Evolutionary conservation across 2,888 invertebrate genomes (phyloP).

Genomic region (Malachius bipustulatus): DNA sequence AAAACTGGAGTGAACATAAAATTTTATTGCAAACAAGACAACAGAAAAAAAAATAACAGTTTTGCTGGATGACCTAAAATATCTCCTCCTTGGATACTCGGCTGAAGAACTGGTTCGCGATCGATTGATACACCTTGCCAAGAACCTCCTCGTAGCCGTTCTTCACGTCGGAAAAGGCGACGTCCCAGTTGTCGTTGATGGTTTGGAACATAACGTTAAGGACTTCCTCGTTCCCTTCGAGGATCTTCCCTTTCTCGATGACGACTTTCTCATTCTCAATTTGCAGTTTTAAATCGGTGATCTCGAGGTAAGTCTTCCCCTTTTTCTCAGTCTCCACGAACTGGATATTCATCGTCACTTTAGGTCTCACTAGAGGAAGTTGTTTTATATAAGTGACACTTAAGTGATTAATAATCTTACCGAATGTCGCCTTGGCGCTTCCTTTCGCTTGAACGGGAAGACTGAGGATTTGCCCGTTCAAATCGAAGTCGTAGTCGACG

Average conservation of each 20-base stretch:
- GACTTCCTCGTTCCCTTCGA: slow-evolving; percentile 20
- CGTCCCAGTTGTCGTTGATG: slow-evolving; percentile 21
- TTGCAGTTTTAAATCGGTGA: background rate
- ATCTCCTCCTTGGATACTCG: slow-evolving; percentile 7
- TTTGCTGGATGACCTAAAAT: too few relatives aligned
- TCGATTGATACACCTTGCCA: slow-evolving; percentile 8
- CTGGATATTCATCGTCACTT: too few relatives aligned
- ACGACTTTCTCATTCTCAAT: background rate
- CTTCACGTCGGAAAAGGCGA: slow-evolving; percentile 18
- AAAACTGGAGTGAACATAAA: too few relatives aligned
- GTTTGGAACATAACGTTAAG: slow-evolving; percentile 17
- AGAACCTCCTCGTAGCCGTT: slow-evolving; percentile 16
- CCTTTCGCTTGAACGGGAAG: background rate
- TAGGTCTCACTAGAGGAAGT: too few relatives aligned
- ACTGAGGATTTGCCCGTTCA: background rate
- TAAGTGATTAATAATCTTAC: too few relatives aligned
- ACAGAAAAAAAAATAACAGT: too few relatives aligned
- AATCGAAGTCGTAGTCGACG: background rate
- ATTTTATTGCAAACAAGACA: too few relatives aligned
- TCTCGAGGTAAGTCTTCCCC: background rate
- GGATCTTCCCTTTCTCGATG: slow-evolving; percentile 20
- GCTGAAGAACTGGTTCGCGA: slow-evolving; percentile 9
- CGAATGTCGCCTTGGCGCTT: background rate
- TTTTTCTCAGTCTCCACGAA: background rate
- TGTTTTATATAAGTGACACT: too few relatives aligned